phyloP scores from a whole-genome alignment of 2,888 invertebrate genomes.

The Cataglyphis livida region DNA sequence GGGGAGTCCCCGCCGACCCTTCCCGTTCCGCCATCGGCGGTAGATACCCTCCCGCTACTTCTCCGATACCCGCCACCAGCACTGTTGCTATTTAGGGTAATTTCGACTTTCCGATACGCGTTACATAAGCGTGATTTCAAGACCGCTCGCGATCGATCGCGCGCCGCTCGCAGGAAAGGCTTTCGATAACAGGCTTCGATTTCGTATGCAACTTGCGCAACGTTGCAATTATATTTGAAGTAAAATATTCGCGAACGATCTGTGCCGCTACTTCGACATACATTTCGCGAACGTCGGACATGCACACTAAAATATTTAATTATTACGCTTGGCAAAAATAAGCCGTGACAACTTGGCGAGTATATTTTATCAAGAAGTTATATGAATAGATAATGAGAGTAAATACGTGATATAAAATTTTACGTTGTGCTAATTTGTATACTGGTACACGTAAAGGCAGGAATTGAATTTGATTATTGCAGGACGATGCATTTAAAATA shows the following conservation, averaged over 20 bases:
- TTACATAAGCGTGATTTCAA: conserved; percentile 73
- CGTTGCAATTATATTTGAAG: conserved; percentile 42
- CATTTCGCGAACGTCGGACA: neutral
- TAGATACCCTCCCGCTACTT: conserved; percentile 43
- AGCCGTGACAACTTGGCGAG: neutral
- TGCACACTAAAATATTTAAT: neutral
- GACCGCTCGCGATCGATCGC: conserved; percentile 62
- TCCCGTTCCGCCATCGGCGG: conserved; percentile 46
- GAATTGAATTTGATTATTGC: conserved; percentile 34
- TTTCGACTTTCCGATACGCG: conserved; percentile 77
- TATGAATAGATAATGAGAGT: neutral
- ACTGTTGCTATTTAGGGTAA: conserved; percentile 81
- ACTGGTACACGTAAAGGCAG: neutral
- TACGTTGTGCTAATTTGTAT: neutral
- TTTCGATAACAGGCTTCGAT: conserved; percentile 49
- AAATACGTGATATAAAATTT: neutral
- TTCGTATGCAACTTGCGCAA: conserved; percentile 30
- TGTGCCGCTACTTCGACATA: neutral
- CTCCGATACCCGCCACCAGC: conserved; percentile 67
- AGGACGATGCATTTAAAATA: conserved; percentile 9
- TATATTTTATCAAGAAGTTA: neutral
- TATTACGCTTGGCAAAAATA: conserved; percentile 7
- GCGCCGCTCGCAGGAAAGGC: conserved; percentile 28
- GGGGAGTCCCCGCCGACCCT: conserved; percentile 53
- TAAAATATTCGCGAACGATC: conserved; percentile 12